Evolutionary conservation across 2,888 invertebrate species (phyloP).

Genomic region (Punctoribates punctum): DNA sequence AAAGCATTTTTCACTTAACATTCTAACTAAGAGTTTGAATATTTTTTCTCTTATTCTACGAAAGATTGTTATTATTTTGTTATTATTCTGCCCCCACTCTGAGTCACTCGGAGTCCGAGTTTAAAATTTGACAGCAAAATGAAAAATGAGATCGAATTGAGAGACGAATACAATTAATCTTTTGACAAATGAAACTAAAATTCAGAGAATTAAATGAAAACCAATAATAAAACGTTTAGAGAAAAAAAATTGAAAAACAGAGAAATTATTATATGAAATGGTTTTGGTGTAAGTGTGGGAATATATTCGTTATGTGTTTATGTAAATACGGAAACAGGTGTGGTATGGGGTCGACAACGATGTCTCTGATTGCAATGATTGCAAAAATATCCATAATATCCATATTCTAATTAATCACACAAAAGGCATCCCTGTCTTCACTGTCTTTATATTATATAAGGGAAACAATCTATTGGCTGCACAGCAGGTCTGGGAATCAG

Average conservation of each 20-base stretch:
- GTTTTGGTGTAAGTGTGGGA: conserved; percentile 20
- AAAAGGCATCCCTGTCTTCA: conserved; percentile 14
- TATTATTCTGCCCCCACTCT: neutral
- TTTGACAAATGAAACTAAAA: conserved; percentile 34
- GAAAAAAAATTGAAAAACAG: conserved; percentile 3
- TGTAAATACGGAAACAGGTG: conserved; percentile 38
- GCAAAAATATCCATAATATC: neutral
- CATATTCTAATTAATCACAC: conserved; percentile 36
- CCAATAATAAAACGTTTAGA: conserved; percentile 8
- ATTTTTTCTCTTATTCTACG: neutral
- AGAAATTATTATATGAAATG: conserved; percentile 12
- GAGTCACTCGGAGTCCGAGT: no score
- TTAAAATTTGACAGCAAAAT: conserved; percentile 34
- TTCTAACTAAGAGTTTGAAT: neutral
- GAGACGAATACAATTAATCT: conserved; percentile 41
- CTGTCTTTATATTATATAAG: conserved; percentile 12
- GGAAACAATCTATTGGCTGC: conserved; percentile 37
- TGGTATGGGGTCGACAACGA: conserved; percentile 33
- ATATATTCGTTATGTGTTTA: conserved; percentile 30
- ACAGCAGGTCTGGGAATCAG: conserved; percentile 31
- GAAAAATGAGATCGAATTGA: conserved; percentile 42
- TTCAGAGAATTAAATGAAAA: conserved; percentile 8
- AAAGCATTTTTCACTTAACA: neutral
- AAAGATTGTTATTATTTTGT: conserved; percentile 17
- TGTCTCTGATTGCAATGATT: conserved; percentile 28